Evolutionary conservation across 2,797 vertebrate genomes (phyloP).

Genomic region (Margarornis squamiger): DNA sequence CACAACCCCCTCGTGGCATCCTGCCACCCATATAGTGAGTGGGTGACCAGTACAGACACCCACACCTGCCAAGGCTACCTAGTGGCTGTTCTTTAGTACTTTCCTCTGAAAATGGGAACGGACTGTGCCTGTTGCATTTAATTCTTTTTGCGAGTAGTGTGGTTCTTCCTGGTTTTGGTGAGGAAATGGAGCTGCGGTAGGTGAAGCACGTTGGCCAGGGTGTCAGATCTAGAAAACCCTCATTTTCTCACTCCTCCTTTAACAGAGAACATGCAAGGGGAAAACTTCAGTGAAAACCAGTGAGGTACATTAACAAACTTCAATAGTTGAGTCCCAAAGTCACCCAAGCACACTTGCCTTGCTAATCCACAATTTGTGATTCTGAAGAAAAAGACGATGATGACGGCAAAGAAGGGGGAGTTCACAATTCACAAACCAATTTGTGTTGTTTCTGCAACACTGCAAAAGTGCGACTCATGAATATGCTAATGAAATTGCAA

Average conservation of each 20-base stretch:
- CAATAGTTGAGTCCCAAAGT: slow-evolving; percentile 18
- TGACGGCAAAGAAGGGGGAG: slow-evolving; percentile 67
- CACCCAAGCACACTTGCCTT: slow-evolving; percentile 21
- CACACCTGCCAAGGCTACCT: fast-evolving
- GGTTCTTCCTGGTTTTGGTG: neutral
- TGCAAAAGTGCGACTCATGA: slow-evolving; percentile 79
- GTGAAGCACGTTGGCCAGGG: neutral
- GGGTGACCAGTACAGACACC: neutral
- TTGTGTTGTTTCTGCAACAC: slow-evolving; percentile 84
- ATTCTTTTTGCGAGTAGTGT: fast-evolving
- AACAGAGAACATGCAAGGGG: fast-evolving
- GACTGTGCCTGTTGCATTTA: neutral
- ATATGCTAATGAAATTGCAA: slow-evolving; percentile 82
- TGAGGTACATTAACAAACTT: neutral
- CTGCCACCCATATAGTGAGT: fast-evolving
- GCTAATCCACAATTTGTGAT: slow-evolving; percentile 61
- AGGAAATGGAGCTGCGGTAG: neutral
- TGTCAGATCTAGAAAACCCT: neutral
- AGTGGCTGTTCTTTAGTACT: neutral
- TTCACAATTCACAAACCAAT: slow-evolving; percentile 81
- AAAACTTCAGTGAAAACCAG: neutral
- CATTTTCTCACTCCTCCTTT: fast-evolving
- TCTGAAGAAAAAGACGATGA: slow-evolving; percentile 20
- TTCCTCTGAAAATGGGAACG: neutral
- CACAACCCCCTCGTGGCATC: fast-evolving